A percentile compares a stretch with the other conserved stretches of the same genome.
Conservation (phyloP, 1,140 invertebrate genomes). For the Atopsyche davidsoni region DNA sequence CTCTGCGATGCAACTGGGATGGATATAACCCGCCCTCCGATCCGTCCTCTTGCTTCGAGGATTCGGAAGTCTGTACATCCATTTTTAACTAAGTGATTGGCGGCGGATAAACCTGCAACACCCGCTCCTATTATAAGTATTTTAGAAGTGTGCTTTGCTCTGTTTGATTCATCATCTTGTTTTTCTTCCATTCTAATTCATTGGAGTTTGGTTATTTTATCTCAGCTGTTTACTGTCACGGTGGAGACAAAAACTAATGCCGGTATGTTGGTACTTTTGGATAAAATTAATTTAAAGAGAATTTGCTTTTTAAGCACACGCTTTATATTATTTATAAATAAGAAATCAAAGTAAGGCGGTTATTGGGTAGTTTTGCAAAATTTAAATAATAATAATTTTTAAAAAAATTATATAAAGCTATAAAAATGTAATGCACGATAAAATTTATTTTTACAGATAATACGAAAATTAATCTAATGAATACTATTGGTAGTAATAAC, state of each 20-base stretch:
- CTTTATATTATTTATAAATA: no score
- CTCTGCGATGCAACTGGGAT: conserved; percentile 63
- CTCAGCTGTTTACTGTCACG: conserved; percentile 22
- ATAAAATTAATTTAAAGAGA: neutral
- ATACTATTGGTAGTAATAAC: no score
- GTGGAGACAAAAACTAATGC: neutral
- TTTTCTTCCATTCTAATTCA: conserved; percentile 56
- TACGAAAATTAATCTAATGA: no score
- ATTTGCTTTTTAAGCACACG: no score
- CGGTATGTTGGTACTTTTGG: neutral
- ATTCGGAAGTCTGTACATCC: conserved; percentile 71
- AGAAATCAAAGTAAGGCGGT: no score
- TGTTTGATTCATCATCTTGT: conserved; percentile 62
- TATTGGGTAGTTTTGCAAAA: no score
- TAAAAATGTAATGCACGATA: no score
- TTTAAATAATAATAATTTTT: no score
- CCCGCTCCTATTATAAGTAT: conserved; percentile 62
- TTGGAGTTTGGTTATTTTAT: conserved; percentile 21
- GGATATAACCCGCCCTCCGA: conserved; percentile 75
- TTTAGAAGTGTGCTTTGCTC: conserved; percentile 13
- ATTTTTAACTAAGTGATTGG: conserved; percentile 77
- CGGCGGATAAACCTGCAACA: conserved; percentile 79
- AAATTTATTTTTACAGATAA: no score
- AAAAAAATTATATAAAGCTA: no score
- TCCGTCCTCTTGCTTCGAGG: conserved; percentile 69